Conservation (phyloP, 2,888 invertebrate genomes). For the Macaria liturata region DNA sequence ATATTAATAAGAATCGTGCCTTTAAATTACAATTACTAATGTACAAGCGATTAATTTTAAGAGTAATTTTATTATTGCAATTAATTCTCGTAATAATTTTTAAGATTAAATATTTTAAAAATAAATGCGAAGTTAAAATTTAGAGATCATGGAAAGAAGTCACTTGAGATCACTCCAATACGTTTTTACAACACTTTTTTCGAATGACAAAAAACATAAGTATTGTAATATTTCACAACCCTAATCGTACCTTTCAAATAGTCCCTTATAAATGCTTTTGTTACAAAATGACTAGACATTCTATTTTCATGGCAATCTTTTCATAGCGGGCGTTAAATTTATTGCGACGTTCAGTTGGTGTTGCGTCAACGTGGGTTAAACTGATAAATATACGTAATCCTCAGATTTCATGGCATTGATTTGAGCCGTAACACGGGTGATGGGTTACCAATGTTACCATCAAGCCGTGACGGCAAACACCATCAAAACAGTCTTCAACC, state of each 20-base stretch:
- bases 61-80: constrained; percentile 64
- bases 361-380: constrained; percentile 6
- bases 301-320: constrained; percentile 66
- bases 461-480: no score
- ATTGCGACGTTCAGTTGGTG: constrained; percentile 17
- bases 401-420: not conserved
- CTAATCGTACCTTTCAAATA: constrained; percentile 66
- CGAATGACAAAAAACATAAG: constrained; percentile 65
- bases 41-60: constrained; percentile 65
- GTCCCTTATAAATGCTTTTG: constrained; percentile 64
- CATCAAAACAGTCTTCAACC: not conserved
- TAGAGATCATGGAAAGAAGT: constrained; percentile 72
- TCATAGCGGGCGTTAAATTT: constrained; percentile 30
- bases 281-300: constrained; percentile 73
- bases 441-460: no score
- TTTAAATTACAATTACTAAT: constrained; percentile 64
- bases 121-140: constrained; percentile 73
- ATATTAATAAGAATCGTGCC: constrained; percentile 58
- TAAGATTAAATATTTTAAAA: constrained; percentile 54
- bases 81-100: constrained; percentile 44
- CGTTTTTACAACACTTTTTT: constrained; percentile 51
- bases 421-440: not conserved
- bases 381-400: constrained; percentile 6
- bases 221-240: constrained; percentile 74
- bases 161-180: constrained; percentile 73